Evolutionary conservation across 53 echinoderm and acorn worm genomes (phyloP).

Genomic region (Zoroaster sp.): DNA sequence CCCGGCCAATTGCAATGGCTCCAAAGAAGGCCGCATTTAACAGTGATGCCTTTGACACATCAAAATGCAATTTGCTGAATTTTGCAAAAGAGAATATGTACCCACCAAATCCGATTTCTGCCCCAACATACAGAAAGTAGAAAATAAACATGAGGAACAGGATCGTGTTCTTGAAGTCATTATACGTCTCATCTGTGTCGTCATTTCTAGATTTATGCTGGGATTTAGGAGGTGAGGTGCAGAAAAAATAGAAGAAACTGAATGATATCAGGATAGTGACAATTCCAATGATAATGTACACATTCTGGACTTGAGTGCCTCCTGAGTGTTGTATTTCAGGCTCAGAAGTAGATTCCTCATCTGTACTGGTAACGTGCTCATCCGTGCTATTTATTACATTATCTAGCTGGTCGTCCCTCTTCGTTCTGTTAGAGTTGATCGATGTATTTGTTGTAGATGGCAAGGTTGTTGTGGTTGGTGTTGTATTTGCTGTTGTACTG

Average conservation of each 20-base stretch:
- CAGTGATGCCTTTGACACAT: slow-evolving; percentile 45
- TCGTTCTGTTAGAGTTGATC: neutral
- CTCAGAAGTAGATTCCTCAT: too few relatives aligned
- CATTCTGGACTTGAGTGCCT: neutral
- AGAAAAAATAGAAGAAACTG: slow-evolving; percentile 81
- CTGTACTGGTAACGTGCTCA: too few relatives aligned
- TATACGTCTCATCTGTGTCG: neutral
- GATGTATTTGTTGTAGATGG: neutral
- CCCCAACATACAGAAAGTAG: slow-evolving; percentile 90
- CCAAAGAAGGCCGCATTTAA: slow-evolving; percentile 73
- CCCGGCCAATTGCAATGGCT: slow-evolving; percentile 77
- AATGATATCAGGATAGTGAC: slow-evolving; percentile 41
- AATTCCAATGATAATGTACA: slow-evolving; percentile 75
- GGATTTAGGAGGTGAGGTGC: slow-evolving; percentile 47
- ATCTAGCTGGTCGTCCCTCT: too few relatives aligned
- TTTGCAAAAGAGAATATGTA: slow-evolving; percentile 66
- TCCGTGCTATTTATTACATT: too few relatives aligned
- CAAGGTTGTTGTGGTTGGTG: neutral
- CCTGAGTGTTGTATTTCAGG: neutral
- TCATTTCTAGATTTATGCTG: neutral
- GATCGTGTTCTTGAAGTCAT: slow-evolving; percentile 61
- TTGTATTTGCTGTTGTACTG: neutral
- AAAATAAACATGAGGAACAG: slow-evolving; percentile 75
- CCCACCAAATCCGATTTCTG: slow-evolving; percentile 82
- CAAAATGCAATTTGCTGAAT: neutral